Conservation (phyloP, 2,888 invertebrate species). For the Copidosoma aretas region DNA sequence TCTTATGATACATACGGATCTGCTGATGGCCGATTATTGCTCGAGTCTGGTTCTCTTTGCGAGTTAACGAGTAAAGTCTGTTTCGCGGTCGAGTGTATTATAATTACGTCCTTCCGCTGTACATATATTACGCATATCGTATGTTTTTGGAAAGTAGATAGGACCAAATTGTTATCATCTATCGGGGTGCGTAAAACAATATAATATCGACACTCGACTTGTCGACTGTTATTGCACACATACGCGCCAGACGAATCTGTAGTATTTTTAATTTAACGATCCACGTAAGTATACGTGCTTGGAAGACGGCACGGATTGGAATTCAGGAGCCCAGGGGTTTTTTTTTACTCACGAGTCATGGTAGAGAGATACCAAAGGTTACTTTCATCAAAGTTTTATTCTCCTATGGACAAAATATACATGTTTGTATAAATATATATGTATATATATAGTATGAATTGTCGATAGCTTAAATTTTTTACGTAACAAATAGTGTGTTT, state of each 20-base stretch:
- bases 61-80: too few relatives aligned
- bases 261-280: too few relatives aligned
- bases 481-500: constrained; percentile 33
- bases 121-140: background rate
- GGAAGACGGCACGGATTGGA: too few relatives aligned
- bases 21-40: too few relatives aligned
- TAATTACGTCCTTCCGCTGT: background rate
- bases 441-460: constrained; percentile 37
- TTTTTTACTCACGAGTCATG: background rate
- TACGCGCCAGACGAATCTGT: too few relatives aligned
- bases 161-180: background rate
- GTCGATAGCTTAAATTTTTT: constrained; percentile 31
- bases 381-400: constrained; percentile 32
- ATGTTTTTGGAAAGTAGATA: background rate
- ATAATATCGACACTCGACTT: background rate
- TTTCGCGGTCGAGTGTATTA: too few relatives aligned
- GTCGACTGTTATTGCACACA: too few relatives aligned
- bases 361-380: background rate
- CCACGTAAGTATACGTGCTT: too few relatives aligned
- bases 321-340: too few relatives aligned
- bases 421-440: constrained; percentile 39
- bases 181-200: background rate
- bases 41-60: too few relatives aligned
- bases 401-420: constrained; percentile 39
- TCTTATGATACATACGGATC: too few relatives aligned